A percentile compares a stretch with the other conserved stretches of the same genome.
Evolutionary conservation across 2,113 vertebrate genomes (phyloP).

Genomic region (Pyrgilauda ruficollis): DNA sequence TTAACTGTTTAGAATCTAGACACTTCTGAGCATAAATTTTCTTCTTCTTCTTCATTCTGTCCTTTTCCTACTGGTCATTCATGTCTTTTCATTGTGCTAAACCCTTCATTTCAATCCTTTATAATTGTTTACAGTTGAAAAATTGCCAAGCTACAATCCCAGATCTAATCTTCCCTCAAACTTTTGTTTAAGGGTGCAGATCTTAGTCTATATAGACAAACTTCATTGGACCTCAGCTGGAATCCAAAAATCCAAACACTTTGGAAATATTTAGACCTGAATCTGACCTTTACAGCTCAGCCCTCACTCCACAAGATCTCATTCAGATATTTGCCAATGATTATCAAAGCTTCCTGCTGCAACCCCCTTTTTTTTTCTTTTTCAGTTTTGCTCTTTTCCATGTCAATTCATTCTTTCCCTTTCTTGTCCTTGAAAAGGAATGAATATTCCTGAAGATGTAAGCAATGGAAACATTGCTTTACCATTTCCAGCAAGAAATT

Average conservation of each 20-base stretch:
- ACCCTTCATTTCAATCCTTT: neutral
- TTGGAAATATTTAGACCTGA: neutral
- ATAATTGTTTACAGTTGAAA: neutral
- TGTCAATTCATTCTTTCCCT: neutral
- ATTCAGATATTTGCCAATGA: neutral
- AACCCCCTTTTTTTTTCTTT: neutral
- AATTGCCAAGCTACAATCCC: neutral
- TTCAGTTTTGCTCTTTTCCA: neutral
- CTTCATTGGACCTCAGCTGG: neutral
- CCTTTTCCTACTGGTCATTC: neutral
- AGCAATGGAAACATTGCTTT: neutral
- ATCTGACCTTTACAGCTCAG: neutral
- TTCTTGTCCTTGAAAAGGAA: neutral
- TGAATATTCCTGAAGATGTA: neutral
- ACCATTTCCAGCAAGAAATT: neutral
- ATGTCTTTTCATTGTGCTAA: neutral
- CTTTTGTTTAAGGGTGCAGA: neutral
- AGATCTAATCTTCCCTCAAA: neutral
- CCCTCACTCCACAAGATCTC: neutral
- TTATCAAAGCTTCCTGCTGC: neutral
- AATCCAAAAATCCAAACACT: neutral
- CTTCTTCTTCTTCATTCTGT: neutral
- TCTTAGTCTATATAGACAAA: neutral
- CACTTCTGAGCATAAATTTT: neutral
- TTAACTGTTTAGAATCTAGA: neutral